Evolutionary conservation across 1,140 invertebrate species (phyloP).

Genomic region (Spodoptera frugiperda): DNA sequence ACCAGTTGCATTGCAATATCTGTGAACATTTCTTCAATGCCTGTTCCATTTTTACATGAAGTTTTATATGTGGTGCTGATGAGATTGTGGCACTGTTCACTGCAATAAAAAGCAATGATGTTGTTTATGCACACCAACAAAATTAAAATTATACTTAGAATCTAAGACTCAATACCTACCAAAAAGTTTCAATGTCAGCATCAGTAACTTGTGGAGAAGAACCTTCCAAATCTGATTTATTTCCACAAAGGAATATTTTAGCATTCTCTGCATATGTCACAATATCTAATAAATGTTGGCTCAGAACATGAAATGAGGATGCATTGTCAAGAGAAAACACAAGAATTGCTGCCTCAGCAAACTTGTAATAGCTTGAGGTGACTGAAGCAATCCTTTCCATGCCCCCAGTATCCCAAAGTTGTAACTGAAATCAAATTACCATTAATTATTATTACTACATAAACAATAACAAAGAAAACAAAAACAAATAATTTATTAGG

Average conservation of each 20-base stretch:
- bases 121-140: background rate
- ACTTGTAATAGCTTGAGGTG: slow-evolving; percentile 97
- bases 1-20: slow-evolving; percentile 94
- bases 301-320: slow-evolving; percentile 95
- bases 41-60: slow-evolving; percentile 95
- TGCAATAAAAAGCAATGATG: slow-evolving; percentile 78
- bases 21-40: slow-evolving; percentile 96
- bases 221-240: slow-evolving; percentile 93
- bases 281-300: slow-evolving; percentile 96
- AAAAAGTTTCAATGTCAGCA: slow-evolving; percentile 96
- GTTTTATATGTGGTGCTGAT: slow-evolving; percentile 96
- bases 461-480: background rate
- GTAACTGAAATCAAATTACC: slow-evolving; percentile 88
- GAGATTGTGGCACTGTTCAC: slow-evolving; percentile 96
- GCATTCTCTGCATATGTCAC: slow-evolving; percentile 97
- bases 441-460: slow-evolving; percentile 1
- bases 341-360: slow-evolving; percentile 95
- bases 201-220: slow-evolving; percentile 92
- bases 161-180: slow-evolving; percentile 84
- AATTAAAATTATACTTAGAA: slow-evolving; percentile 10
- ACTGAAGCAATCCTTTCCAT: slow-evolving; percentile 98
- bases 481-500: background rate
- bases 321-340: slow-evolving; percentile 96
- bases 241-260: slow-evolving; percentile 97
- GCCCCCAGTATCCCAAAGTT: slow-evolving; percentile 97